Evolutionary conservation across 2,113 vertebrate genomes (phyloP), one percentile per base, ranked within the genome.

Genomic region (Morone saxatilis): DNA sequence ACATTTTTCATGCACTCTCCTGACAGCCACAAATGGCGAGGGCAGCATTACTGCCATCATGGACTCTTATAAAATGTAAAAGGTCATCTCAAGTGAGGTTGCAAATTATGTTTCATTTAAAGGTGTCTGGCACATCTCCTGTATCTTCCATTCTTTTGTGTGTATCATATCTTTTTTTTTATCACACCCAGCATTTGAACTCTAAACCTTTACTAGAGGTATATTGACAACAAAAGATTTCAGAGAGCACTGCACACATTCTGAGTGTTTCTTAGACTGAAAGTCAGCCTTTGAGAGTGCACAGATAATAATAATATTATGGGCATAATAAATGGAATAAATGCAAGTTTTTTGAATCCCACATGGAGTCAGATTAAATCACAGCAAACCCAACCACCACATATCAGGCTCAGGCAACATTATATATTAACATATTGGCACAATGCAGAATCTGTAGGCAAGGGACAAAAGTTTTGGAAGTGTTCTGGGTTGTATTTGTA

Each of bases 81-180:
- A 84, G 75, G 80, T 63, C 65, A 72, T 66, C 43, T 50, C 1
- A 61, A 50, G 50, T 22, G 54, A 53, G 31, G 56, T 12, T 60
- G 5, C 56, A 74, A 76, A 87, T 75, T 54, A 51, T 43, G 65
- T 69, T 61, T 38, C 0, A 71, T 75, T 72, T 57, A 75, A 41
- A 57, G 59, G 6, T 19, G 25, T 40, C 48, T 45, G 16, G 38
- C 7, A 25, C 22, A 20, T 57, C 20, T 6, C 12, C 16, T 54
- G 69, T 22, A 45, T 51, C 47, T 68, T 61, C 25, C 17, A 25
- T 3, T 17, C n/a, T 61, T 7, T 73, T 73, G 16, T 63, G 19
- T 80, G 17, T 10, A 50, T 76, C 61, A 14, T 16, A 25, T 63
- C 54, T 63, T 65, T 31, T 31, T 31, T 31, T 71, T 48, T 31